These are phyloP conservation scores for Drosophila bocqueti DNA, from an alignment of 1,140 invertebrate genomes.

Conservation along the genomic window DNA sequence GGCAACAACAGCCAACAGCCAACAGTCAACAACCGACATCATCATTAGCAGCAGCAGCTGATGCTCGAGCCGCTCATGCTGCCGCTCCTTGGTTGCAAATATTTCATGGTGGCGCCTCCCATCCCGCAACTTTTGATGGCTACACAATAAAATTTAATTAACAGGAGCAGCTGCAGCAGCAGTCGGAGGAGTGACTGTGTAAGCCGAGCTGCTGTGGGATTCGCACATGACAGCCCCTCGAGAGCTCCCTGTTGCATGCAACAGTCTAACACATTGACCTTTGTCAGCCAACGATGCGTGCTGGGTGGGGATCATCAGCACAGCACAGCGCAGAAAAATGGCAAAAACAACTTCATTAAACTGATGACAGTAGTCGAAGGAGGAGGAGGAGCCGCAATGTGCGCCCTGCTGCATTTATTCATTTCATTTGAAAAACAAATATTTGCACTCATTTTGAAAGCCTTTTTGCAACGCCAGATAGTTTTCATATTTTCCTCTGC, in stretches of 20 bases:
- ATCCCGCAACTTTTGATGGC: conserved; percentile 54
- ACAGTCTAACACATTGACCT: conserved; percentile 60
- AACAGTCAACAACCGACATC: conserved; percentile 42
- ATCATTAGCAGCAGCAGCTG: conserved; percentile 53
- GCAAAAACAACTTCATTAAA: conserved; percentile 72
- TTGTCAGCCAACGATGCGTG: conserved; percentile 41
- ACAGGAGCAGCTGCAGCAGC: conserved; percentile 31
- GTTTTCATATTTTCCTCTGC: conserved; percentile 56
- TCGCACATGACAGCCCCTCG: conserved; percentile 32
- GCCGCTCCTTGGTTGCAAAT: conserved; percentile 17
- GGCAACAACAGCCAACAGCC: conserved; percentile 25
- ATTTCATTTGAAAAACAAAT: conserved; percentile 79
- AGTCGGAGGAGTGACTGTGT: conserved; percentile 8
- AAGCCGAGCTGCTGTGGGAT: conserved; percentile 23
- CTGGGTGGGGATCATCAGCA: conserved; percentile 5
- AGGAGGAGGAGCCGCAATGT: background rate
- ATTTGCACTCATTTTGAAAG: conserved; percentile 59
- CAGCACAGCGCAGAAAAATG: conserved; percentile 4
- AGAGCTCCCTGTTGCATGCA: conserved; percentile 42
- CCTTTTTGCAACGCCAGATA: conserved; percentile 26
- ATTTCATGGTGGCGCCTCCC: conserved; percentile 34
- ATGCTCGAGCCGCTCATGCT: conserved; percentile 13
- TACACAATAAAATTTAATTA: conserved; percentile 77
- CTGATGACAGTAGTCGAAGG: conserved; percentile 25
- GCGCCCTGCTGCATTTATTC: conserved; percentile 53